Evolutionary conservation across 1,140 invertebrate species (phyloP).

Genomic region (Zaprionus ornatus): DNA sequence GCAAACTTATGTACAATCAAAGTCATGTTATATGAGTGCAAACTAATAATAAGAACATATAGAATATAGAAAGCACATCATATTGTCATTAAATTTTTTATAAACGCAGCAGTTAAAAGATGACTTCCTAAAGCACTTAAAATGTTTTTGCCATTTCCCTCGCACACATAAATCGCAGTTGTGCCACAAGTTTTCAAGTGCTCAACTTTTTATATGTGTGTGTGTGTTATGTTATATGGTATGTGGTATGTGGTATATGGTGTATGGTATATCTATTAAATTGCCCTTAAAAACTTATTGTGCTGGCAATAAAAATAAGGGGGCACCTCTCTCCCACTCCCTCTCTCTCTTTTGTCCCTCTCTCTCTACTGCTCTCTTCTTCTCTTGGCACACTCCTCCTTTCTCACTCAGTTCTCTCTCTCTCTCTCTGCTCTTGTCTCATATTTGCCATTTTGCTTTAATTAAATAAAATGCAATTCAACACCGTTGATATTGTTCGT

Average conservation of each 20-base stretch:
- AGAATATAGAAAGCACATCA: neutral
- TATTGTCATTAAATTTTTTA: neutral
- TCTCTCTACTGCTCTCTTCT: neutral
- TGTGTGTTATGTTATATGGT: neutral
- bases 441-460: slow-evolving; percentile 52
- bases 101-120: neutral
- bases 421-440: slow-evolving; percentile 17
- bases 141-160: neutral
- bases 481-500: slow-evolving; percentile 64
- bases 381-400: neutral
- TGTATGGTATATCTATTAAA: slow-evolving; percentile 5
- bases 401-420: neutral
- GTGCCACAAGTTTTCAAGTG: neutral
- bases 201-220: neutral
- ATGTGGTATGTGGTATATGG: neutral
- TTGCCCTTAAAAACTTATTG: slow-evolving; percentile 4
- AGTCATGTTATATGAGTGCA: neutral
- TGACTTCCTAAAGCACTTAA: neutral
- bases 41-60: neutral
- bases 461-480: slow-evolving; percentile 76
- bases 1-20: neutral
- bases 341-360: neutral
- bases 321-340: too few relatives aligned
- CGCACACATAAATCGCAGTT: neutral
- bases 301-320: slow-evolving; percentile 4